phyloP scores from a whole-genome alignment of 1,140 invertebrate species.

The Megalopta genalis region DNA sequence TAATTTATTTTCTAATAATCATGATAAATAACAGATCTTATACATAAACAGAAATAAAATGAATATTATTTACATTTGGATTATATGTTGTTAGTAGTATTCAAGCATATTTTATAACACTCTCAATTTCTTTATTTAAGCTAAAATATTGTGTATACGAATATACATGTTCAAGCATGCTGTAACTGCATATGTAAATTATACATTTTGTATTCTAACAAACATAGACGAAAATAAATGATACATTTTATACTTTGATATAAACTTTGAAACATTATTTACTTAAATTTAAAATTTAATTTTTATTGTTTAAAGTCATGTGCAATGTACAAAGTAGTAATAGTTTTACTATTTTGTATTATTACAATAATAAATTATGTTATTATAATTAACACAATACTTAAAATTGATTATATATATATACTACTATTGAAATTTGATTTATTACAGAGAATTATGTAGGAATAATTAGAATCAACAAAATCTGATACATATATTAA shows the following conservation, averaged over 20 bases:
- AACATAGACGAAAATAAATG: background rate
- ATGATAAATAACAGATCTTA: slow-evolving; percentile 6
- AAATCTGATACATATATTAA: too few species aligned
- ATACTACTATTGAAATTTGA: too few species aligned
- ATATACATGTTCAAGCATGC: background rate
- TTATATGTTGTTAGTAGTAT: slow-evolving; percentile 1
- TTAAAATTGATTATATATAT: too few species aligned
- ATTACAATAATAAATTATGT: too few species aligned
- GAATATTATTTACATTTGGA: background rate
- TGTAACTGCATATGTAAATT: background rate
- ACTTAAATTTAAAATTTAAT: too few species aligned
- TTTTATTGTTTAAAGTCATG: too few species aligned
- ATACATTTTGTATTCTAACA: slow-evolving; percentile 5
- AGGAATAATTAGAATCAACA: too few species aligned
- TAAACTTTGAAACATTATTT: background rate
- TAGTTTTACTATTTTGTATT: too few species aligned
- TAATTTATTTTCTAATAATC: slow-evolving; percentile 26
- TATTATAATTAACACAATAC: too few species aligned
- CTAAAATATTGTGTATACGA: background rate
- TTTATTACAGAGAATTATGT: too few species aligned
- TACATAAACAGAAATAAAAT: slow-evolving; percentile 13
- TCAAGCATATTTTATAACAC: background rate
- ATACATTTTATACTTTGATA: slow-evolving; percentile 7
- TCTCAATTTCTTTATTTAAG: slow-evolving; percentile 1
- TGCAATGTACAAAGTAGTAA: too few species aligned